Evolutionary conservation across 2,113 vertebrate species (phyloP).

Genomic region (Myiopsitta monachus): DNA sequence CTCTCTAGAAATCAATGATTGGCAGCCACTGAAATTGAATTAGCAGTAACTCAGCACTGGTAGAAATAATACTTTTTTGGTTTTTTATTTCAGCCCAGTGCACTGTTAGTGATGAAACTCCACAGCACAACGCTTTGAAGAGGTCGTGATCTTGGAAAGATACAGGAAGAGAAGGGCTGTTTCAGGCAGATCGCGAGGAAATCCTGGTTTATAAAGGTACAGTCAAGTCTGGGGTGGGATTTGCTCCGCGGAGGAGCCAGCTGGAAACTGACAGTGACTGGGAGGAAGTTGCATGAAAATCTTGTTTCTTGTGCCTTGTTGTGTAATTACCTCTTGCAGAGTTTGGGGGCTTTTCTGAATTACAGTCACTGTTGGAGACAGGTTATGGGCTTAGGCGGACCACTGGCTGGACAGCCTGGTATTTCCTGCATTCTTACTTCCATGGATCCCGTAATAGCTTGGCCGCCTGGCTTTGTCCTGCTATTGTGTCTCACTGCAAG

Average conservation of each 20-base stretch:
- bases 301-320: constrained; percentile 39
- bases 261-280: not conserved
- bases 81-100: not conserved
- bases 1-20: constrained; percentile 47
- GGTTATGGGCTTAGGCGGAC: constrained; percentile 13
- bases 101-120: not conserved
- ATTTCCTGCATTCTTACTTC: constrained; percentile 26
- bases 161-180: not conserved
- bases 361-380: constrained; percentile 27
- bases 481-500: not conserved
- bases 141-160: not conserved
- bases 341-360: not conserved
- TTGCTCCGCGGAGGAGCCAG: not conserved
- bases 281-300: constrained; percentile 33
- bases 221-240: not conserved
- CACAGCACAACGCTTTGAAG: not conserved
- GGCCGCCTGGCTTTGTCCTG: not conserved
- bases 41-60: constrained; percentile 1
- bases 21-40: constrained; percentile 49
- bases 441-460: not conserved
- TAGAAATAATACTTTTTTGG: not conserved
- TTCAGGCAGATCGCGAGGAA: not conserved
- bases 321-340: constrained; percentile 32
- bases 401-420: not conserved
- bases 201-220: constrained; percentile 18